Percentiles rank a stretch among this genome's conserved stretches.
These are phyloP conservation scores for Leptodirus hochenwartii DNA, from an alignment of 2,888 invertebrate genomes.

Conservation along the genomic window DNA sequence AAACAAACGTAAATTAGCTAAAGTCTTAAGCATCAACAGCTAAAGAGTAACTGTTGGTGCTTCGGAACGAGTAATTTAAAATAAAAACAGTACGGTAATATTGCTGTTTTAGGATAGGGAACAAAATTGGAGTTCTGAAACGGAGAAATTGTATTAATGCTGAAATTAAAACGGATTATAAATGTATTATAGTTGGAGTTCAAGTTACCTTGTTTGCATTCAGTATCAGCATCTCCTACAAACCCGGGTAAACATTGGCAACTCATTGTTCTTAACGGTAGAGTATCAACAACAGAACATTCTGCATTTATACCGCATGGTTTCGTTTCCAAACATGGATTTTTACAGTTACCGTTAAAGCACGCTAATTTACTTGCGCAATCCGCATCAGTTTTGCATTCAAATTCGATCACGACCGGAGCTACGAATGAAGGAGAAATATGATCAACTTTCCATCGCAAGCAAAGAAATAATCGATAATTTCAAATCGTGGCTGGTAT, in stretches of 20 bases:
- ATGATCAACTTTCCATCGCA: constrained; percentile 4
- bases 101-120: constrained; percentile 10
- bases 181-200: constrained; percentile 1
- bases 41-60: background rate
- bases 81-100: too few species aligned
- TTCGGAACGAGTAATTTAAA: constrained; percentile 1
- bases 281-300: constrained; percentile 69
- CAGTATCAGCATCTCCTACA: constrained; percentile 70
- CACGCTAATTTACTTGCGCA: constrained; percentile 77
- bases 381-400: constrained; percentile 64
- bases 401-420: constrained; percentile 34
- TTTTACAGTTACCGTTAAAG: constrained; percentile 57
- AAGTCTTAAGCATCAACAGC: background rate
- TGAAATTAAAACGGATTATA: constrained; percentile 1
- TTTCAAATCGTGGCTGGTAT: too few species aligned
- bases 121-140: background rate
- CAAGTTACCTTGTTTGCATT: constrained; percentile 66
- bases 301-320: constrained; percentile 68
- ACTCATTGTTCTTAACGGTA: constrained; percentile 74
- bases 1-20: constrained; percentile 4
- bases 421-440: too few species aligned
- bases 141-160: background rate
- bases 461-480: constrained; percentile 8
- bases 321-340: constrained; percentile 58
- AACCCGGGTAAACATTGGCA: constrained; percentile 71